Base-by-base conservation (phyloP, 2,113 vertebrate species). In the Eptesicus fuscus region DNA sequence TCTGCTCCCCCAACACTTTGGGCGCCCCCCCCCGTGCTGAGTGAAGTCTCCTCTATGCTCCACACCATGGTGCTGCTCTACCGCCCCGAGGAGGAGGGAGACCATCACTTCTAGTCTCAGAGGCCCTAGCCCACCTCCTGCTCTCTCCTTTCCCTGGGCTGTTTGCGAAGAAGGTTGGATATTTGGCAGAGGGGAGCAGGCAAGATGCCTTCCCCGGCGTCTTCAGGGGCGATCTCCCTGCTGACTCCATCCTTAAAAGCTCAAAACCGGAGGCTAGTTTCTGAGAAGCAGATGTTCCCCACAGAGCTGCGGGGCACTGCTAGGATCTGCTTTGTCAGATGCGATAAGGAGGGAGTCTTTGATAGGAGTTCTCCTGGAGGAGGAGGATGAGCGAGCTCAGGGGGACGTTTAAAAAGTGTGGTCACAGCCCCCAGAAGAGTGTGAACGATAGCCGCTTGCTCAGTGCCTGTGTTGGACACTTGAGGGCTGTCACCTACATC, bases 371-470 rank as follows among this genome's bases (percentile, higher is more conserved):
- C 76, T 90, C 73, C 37, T 82, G 85, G 95, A 90, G 84, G 74
- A 94, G 67, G 76, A 90, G 69, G 30, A n/a, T 70, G 67, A 67
- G 59, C 94, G 67, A 67, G 59, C 94, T 96, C 51, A 7, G 11
- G 90, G 7, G 47, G 79, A 92, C 71, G 51, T 83, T 59, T 70
- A 20, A 25, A 77, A 95, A 87, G 53, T 70, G 69, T 37, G 47
- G 73, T 51, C 56, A 79, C 95, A 85, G 73, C 47, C 79, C 74
- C 90, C 25, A 2, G 78, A 93, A 76, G 79, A 78, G 49, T 79
- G 88, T 93, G 92, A 91, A 80, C 93, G 91, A 83, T 44, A 90
- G 77, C 80, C 8, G 1, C 67, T 78, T 82, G 69, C 74, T 94
- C 73, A 51, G 6, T 42, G 74, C 9, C 10, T 13, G 37, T 88